Base-by-base conservation (phyloP, 2,797 vertebrate genomes). In the Pangasius djambal region DNA sequence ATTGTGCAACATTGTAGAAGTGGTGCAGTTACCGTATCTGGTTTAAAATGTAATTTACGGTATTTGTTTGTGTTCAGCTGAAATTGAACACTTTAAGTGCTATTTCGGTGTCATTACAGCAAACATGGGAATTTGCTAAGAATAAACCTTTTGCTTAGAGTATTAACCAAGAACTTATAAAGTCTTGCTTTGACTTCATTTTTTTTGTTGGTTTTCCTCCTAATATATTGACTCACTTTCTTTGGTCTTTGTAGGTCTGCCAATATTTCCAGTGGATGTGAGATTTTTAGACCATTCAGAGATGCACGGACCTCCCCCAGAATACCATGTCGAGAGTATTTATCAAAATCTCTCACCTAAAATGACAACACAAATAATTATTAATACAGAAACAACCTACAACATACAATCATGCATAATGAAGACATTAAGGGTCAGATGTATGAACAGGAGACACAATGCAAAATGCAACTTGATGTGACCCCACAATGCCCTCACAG, bases 341-440 rank as follows among this genome's bases (percentile, higher is more conserved):
- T 96, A 94, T 97, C 93, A 88, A 96, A 97, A 92, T 95, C 90
- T 86, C 94, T 96, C 74, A 97, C 96, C 96, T 97, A 88, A 78
- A 75, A 91, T 3, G 70, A 3, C 91, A 61, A 90, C 4, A 91
- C 31, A 92, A 20, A 89, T 9, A 85, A 13, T 44, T 12, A 40
- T 50, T 77, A 81, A 85, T 9, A 70, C 16, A 59, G 48, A 69
- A 57, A 85, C 65, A 44, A 78, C 9, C 50, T 15, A 67, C 44
- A 67, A 59, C 16, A 65, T 55, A 55, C 13, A 82, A 37, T 61
- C 22, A 48, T 28, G 18, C 1, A 4, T 34, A 40, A 72, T 72
- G 6, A 50, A 28, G 37, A 22, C 4, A 44, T 28, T 31, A 67
- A 3, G 61, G 52, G 20, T 48, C 37, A 69, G 25, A 85, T 34